These are phyloP conservation scores for Stichodactyla mertensii DNA, from an alignment of 64 coral and sea anemone species.

Conservation along the genomic window DNA sequence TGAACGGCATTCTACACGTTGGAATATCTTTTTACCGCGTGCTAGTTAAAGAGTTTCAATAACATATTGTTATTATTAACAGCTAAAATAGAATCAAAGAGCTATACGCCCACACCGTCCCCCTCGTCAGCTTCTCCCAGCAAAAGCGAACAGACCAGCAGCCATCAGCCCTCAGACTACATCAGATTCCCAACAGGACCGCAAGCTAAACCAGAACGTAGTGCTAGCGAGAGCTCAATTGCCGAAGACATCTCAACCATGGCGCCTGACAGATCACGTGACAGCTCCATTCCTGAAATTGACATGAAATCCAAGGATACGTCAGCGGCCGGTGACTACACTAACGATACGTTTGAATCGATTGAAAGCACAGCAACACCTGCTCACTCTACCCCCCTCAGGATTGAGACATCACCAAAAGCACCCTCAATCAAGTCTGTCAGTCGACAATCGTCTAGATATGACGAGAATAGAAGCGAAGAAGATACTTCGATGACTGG, in stretches of 20 bases:
- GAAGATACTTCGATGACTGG: conserved; percentile 87
- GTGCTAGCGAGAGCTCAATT: conserved; percentile 60
- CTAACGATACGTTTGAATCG: conserved; percentile 88
- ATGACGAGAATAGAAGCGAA: conserved; percentile 72
- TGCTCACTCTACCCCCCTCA: conserved; percentile 74
- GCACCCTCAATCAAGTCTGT: conserved; percentile 19
- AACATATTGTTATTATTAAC: not conserved
- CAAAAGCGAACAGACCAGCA: not conserved
- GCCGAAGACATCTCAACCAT: conserved; percentile 35
- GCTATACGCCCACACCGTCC: not conserved
- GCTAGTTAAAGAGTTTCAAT: too few relatives aligned
- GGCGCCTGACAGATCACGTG: conserved; percentile 49
- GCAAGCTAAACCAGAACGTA: conserved; percentile 23
- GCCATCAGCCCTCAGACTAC: not conserved
- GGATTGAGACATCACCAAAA: conserved; percentile 22
- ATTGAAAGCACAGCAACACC: conserved; percentile 61
- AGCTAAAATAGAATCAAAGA: not conserved
- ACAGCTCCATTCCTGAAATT: conserved; percentile 76
- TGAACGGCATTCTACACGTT: too few relatives aligned
- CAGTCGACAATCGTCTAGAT: conserved; percentile 53
- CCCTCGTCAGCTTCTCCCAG: not conserved
- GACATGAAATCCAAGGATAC: conserved; percentile 19
- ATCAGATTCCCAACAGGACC: not conserved
- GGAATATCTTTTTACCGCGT: too few relatives aligned
- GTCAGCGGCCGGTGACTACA: conserved; percentile 51